Evolutionary conservation across 2,797 vertebrate genomes (phyloP).

Genomic region (Pristis pectinata): DNA sequence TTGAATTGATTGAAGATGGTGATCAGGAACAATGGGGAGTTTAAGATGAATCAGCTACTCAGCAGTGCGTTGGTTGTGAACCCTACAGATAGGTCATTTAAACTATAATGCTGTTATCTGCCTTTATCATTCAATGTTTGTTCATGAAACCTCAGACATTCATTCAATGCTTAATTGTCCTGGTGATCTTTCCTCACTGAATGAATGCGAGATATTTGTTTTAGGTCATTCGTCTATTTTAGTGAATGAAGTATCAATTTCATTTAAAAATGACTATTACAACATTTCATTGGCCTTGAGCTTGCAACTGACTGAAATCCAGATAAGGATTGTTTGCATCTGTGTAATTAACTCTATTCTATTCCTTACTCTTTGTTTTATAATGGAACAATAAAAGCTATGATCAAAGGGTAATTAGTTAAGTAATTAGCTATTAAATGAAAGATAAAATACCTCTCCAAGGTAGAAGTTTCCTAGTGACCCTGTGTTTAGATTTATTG

Average conservation of each 20-base stretch:
- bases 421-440: slow-evolving; percentile 29
- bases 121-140: too few species aligned
- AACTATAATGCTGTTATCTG: too few species aligned
- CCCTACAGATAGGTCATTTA: too few species aligned
- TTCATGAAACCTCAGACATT: too few species aligned
- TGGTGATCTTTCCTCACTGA: background rate
- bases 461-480: background rate
- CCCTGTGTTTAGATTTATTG: background rate
- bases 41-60: too few species aligned
- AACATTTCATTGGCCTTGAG: background rate
- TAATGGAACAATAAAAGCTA: background rate
- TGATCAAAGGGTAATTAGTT: slow-evolving; percentile 14
- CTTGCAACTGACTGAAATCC: background rate
- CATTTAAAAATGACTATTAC: background rate
- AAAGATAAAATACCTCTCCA: slow-evolving; percentile 1
- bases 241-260: background rate
- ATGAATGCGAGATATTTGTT: background rate
- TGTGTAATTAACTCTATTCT: background rate
- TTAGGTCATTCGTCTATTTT: background rate
- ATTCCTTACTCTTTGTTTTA: background rate
- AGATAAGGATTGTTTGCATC: background rate
- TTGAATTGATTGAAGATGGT: too few species aligned
- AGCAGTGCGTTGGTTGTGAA: too few species aligned
- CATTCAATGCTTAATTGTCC: too few species aligned
- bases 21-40: too few species aligned